Evolutionary conservation across 2,113 vertebrate genomes (phyloP).

Genomic region (Tachycineta bicolor): DNA sequence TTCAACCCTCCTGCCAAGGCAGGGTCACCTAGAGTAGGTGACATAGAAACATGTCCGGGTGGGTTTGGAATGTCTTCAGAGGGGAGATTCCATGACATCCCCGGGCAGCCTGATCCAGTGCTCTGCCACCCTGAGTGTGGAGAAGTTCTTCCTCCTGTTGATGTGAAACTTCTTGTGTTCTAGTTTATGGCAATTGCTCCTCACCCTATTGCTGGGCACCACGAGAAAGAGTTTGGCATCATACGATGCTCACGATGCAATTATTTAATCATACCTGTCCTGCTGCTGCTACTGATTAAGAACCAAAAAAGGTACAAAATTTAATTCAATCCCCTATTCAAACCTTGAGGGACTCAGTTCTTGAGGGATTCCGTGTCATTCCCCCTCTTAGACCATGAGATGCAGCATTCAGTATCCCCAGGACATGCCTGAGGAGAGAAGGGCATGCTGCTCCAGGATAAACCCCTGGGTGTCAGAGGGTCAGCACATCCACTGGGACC

Average conservation of each 20-base stretch:
- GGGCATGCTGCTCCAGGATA: no score
- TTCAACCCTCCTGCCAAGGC: not conserved
- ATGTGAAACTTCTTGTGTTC: not conserved
- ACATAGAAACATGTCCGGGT: not conserved
- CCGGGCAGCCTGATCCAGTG: not conserved
- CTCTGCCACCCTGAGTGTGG: not conserved
- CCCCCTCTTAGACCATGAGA: not conserved
- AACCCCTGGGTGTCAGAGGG: fast-evolving
- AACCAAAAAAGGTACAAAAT: not conserved
- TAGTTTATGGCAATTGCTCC: not conserved
- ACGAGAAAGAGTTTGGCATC: no score
- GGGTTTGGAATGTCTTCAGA: not conserved
- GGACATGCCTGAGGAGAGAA: no score
- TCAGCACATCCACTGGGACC: not conserved
- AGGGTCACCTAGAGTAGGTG: not conserved
- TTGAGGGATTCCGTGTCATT: not conserved
- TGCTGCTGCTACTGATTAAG: not conserved
- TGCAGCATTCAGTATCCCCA: fast-evolving
- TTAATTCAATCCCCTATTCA: not conserved
- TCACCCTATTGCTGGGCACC: no score
- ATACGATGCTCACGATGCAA: not conserved
- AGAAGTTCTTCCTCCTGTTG: not conserved
- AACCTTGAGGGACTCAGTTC: not conserved
- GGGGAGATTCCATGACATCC: not conserved
- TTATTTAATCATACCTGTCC: not conserved